Evolutionary conservation across 2,888 invertebrate species (phyloP).

Genomic region (Plagiodera versicolora): DNA sequence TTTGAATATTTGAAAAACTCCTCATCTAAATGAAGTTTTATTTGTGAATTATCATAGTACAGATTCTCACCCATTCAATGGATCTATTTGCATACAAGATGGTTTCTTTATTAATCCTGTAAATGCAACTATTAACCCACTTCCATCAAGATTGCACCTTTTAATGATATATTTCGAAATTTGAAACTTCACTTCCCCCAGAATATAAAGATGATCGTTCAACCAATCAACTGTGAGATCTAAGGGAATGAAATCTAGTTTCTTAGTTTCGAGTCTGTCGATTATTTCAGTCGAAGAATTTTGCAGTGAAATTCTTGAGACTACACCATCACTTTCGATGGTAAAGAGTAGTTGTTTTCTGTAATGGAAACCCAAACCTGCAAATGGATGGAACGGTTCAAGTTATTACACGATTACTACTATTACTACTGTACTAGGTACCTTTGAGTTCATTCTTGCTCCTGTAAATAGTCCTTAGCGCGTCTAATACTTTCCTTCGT

Average conservation of each 20-base stretch:
- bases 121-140: slow-evolving; percentile 68
- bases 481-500: slow-evolving; percentile 68
- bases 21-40: too few relatives aligned
- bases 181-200: slow-evolving; percentile 66
- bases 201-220: slow-evolving; percentile 78
- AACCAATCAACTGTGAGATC: slow-evolving; percentile 88
- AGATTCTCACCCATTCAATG: slow-evolving; percentile 79
- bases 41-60: too few relatives aligned
- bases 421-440: too few relatives aligned
- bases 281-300: not conserved
- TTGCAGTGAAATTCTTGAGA: slow-evolving; percentile 57
- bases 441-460: slow-evolving; percentile 17
- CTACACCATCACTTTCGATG: slow-evolving; percentile 66
- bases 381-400: slow-evolving; percentile 30
- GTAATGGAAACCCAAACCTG: slow-evolving; percentile 80
- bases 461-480: slow-evolving; percentile 66
- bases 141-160: slow-evolving; percentile 75
- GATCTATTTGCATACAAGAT: slow-evolving; percentile 85
- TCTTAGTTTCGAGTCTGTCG: slow-evolving; percentile 58
- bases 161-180: slow-evolving; percentile 70
- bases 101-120: slow-evolving; percentile 72
- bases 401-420: too few relatives aligned
- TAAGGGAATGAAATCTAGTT: slow-evolving; percentile 66
- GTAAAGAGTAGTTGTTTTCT: slow-evolving; percentile 73
- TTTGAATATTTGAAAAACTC: too few relatives aligned